Evolutionary conservation across 2,113 vertebrate genomes (phyloP), one percentile per base, ranked within the genome.

Genomic region (Mirza zaza): DNA sequence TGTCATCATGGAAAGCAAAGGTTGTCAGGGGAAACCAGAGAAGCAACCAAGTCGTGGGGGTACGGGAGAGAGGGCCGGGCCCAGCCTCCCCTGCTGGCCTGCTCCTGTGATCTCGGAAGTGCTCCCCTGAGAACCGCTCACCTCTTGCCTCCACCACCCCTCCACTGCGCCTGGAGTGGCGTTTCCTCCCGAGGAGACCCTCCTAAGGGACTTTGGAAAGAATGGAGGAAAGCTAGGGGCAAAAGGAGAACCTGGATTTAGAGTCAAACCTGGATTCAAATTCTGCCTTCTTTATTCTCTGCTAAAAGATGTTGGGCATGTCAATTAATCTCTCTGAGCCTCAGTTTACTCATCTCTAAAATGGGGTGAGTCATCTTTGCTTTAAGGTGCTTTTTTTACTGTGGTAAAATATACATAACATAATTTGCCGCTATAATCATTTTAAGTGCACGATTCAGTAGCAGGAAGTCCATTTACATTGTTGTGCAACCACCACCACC

Each of bases 251-350:
- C 20, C 17, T 29, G 25, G 32, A 27, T 67, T 89, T 77, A 34
- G 73, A 76, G 34, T 79, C 80, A 92, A 70, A 32, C 17, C 17
- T 87, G 34, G n/a, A 27, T 96, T 95, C 52, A 90, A 79, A 79
- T 57, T 6, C 48, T 50, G 76, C 5, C 13, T 76, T 42, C 48
- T 3, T 13, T 52, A 8, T 39, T 91, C 50, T 79, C 50, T 50
- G 39, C 87, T 52, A 2, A 2, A 3, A 11, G 6, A 65, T 21
- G 39, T 1, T 27, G 23, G 52, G 8, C 48, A 67, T 59, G 7
- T 57, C 82, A 65, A 0, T 45, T 45, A 34, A 63, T 34, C 29
- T 70, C 71, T 87, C 14, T 59, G 52, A 63, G 73, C 23, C 32
- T 94, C 52, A 9, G n/a, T 67, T 91, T 76, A 23, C 45, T 76